A percentile compares a stretch with the other conserved stretches of the same genome.
These are phyloP conservation scores for Rhagoletis zephyria DNA, from an alignment of 1,140 invertebrate species.

Conservation along the genomic window DNA sequence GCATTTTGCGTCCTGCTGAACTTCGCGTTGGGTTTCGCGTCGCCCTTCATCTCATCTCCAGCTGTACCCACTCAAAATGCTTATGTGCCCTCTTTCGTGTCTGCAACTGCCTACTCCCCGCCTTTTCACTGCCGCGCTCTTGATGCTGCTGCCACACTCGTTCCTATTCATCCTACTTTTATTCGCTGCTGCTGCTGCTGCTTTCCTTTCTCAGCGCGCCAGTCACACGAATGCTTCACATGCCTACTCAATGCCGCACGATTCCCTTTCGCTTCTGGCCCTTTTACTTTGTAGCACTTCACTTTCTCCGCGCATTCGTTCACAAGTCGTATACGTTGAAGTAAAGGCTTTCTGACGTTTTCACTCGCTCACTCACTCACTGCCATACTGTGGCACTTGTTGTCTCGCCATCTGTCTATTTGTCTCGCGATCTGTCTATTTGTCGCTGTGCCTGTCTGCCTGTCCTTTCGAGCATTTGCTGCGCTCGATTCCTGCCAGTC, in stretches of 20 bases:
- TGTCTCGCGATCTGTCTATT: constrained; percentile 32
- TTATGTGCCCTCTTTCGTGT: background rate
- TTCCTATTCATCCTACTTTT: background rate
- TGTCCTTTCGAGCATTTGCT: background rate
- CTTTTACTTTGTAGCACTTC: constrained; percentile 11
- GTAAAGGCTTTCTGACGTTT: background rate
- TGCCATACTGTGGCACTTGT: background rate
- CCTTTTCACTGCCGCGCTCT: background rate
- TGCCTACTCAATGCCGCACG: background rate
- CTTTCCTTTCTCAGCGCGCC: background rate
- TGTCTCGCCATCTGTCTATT: constrained; percentile 20
- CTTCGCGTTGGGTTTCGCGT: background rate
- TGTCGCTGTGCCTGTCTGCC: background rate
- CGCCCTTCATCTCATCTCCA: background rate
- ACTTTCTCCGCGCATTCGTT: constrained; percentile 40
- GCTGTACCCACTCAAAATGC: background rate
- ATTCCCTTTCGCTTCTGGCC: constrained; percentile 28
- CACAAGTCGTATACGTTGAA: background rate
- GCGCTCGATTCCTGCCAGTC: constrained; percentile 11
- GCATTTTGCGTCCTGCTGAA: constrained; percentile 29
- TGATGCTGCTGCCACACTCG: background rate
- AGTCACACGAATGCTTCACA: constrained; percentile 22
- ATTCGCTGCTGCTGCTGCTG: background rate
- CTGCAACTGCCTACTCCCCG: background rate
- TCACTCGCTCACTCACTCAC: background rate